phyloP scores from a whole-genome alignment of 1,140 invertebrate species.

The Mactra quadrangularis region DNA sequence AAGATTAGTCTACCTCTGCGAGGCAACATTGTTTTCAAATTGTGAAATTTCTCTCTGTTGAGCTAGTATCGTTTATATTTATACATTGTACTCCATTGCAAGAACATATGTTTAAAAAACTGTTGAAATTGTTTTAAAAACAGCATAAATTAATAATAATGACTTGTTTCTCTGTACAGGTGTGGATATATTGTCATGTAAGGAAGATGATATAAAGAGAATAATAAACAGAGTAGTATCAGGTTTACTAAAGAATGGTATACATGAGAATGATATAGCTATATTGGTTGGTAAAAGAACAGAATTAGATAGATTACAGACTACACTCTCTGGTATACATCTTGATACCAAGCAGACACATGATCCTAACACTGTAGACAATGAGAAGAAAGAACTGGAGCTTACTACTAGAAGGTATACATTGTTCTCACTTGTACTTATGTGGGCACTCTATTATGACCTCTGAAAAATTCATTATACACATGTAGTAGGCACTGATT shows the following conservation, averaged over 20 bases:
- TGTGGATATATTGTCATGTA: slow-evolving; percentile 74
- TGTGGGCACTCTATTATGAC: no score
- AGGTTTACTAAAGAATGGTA: slow-evolving; percentile 63
- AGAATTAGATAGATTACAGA: slow-evolving; percentile 61
- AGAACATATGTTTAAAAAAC: no score
- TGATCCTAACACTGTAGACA: slow-evolving; percentile 34
- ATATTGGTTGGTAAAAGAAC: slow-evolving; percentile 72
- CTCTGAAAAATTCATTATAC: no score
- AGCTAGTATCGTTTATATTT: no score
- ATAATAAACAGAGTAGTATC: slow-evolving; percentile 66
- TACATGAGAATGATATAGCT: slow-evolving; percentile 71
- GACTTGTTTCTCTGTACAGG: slow-evolving; percentile 14
- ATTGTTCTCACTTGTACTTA: background rate
- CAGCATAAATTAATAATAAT: background rate
- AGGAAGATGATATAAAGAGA: slow-evolving; percentile 63
- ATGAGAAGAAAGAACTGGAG: slow-evolving; percentile 25
- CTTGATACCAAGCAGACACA: slow-evolving; percentile 2
- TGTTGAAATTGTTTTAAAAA: background rate
- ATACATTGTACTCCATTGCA: no score
- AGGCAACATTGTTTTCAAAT: no score
- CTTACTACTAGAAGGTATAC: slow-evolving; percentile 39
- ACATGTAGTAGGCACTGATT: no score
- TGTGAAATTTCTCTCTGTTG: no score
- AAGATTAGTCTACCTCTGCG: no score
- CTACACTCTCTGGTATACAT: slow-evolving; percentile 30